These are phyloP conservation scores for Phymastichus coffea DNA, from an alignment of 1,140 invertebrate genomes.

Conservation along the genomic window DNA sequence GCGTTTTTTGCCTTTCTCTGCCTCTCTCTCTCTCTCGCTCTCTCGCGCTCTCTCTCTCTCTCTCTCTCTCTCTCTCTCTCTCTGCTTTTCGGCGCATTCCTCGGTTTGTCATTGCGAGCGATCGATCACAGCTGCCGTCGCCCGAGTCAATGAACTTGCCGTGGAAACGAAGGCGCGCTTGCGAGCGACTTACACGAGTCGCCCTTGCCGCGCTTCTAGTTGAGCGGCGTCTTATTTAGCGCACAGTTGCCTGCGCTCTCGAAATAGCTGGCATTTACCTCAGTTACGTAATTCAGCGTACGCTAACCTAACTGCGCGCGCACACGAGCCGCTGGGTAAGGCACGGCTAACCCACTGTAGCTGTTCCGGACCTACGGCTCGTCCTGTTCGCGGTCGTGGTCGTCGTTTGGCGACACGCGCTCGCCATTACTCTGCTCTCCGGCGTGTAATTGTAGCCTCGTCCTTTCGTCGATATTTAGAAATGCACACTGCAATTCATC, in stretches of 20 bases:
- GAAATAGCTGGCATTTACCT: constrained; percentile 50
- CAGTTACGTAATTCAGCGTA: constrained; percentile 51
- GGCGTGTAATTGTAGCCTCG: constrained; percentile 44
- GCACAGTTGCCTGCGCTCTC: constrained; percentile 47
- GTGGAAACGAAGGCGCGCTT: too few relatives aligned
- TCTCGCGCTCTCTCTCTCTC: too few relatives aligned
- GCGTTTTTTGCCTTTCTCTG: too few relatives aligned
- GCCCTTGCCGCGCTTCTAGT: not conserved
- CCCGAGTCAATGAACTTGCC: too few relatives aligned
- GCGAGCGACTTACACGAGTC: not conserved
- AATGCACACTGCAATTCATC: not conserved
- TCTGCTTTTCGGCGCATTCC: not conserved
- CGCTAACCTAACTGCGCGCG: constrained; percentile 37
- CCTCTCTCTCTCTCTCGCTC: too few relatives aligned
- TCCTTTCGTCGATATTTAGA: constrained; percentile 22
- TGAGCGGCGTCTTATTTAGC: constrained; percentile 53
- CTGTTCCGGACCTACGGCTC: not conserved
- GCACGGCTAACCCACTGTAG: constrained; percentile 31
- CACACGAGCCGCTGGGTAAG: constrained; percentile 7
- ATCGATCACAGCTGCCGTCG: too few relatives aligned
- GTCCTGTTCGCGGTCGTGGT: constrained; percentile 24
- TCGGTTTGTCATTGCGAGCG: too few relatives aligned
- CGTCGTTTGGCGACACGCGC: constrained; percentile 47
- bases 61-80: not conserved
- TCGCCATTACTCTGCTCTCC: too few relatives aligned